phyloP scores from a whole-genome alignment of 2,797 vertebrate genomes.

The Melanogrammus aeglefinus region DNA sequence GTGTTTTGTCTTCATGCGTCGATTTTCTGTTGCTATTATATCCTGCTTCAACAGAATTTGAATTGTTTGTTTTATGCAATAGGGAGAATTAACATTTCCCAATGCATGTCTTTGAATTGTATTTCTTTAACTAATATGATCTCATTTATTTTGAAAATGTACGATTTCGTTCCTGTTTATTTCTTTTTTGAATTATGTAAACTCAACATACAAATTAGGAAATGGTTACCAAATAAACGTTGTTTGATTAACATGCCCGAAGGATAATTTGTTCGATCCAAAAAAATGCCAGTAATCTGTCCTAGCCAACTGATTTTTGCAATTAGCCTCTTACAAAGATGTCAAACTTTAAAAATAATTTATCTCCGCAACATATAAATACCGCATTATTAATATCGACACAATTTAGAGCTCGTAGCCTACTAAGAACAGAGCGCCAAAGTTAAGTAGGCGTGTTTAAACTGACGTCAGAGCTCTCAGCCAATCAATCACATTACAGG shows the following conservation, averaged over 20 bases:
- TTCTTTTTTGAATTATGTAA: constrained; percentile 43
- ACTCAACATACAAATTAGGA: constrained; percentile 39
- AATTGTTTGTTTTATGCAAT: constrained; percentile 13
- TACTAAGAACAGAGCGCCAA: too few species aligned
- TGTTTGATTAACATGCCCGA: constrained; percentile 22
- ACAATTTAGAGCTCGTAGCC: too few species aligned
- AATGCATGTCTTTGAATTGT: constrained; percentile 27
- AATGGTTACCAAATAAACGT: constrained; percentile 57
- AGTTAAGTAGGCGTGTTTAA: too few species aligned
- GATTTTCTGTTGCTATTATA: neutral
- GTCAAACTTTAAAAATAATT: neutral
- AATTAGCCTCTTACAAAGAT: neutral
- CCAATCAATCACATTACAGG: too few species aligned
- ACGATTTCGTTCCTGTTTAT: constrained; percentile 35
- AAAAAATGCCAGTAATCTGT: neutral
- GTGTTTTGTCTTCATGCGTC: neutral
- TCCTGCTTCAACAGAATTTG: neutral
- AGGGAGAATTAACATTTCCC: constrained; percentile 38
- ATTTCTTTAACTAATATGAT: constrained; percentile 50
- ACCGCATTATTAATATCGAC: too few species aligned
- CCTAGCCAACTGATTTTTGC: too few species aligned
- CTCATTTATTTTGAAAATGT: constrained; percentile 35
- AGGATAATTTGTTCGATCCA: constrained; percentile 16
- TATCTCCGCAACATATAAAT: too few species aligned
- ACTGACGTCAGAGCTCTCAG: too few species aligned